These are phyloP conservation scores for Hippolais icterina DNA, from an alignment of 2,113 vertebrate species.

Conservation along the genomic window DNA sequence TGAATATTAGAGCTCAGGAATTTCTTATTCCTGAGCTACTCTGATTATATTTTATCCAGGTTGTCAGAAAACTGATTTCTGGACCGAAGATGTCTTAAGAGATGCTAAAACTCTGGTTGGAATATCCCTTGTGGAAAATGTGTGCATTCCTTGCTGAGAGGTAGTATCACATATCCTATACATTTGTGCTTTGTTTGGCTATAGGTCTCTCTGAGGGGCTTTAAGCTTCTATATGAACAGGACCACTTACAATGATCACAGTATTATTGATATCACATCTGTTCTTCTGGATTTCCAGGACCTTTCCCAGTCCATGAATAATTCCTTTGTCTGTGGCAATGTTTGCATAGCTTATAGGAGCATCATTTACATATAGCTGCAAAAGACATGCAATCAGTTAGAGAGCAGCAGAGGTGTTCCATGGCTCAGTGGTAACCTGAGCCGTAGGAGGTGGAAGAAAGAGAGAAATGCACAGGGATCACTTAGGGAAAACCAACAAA, in stretches of 20 bases:
- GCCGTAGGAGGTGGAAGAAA: background rate
- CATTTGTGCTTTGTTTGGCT: background rate
- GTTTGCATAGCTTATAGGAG: constrained; percentile 79
- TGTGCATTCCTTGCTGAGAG: background rate
- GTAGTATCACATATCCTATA: accelerated
- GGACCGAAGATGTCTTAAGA: background rate
- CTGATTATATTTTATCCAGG: background rate
- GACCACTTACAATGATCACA: constrained; percentile 56
- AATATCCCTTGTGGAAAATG: background rate
- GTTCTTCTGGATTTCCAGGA: constrained; percentile 86
- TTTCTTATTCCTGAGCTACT: background rate
- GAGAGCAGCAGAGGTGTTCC: background rate
- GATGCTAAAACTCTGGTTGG: background rate
- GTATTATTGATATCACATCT: constrained; percentile 81
- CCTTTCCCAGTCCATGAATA: constrained; percentile 84
- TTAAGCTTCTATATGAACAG: background rate
- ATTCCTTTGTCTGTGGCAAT: constrained; percentile 85
- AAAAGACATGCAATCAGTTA: background rate
- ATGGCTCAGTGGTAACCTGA: background rate
- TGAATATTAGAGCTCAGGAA: background rate
- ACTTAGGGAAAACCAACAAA: background rate
- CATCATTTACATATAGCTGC: constrained; percentile 88
- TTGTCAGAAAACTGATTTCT: background rate
- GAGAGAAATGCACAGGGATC: background rate
- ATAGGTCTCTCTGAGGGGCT: background rate